Percentiles rank a stretch among this genome's conserved stretches.
Conservation (phyloP, 2,113 vertebrate species). For the Alexandromys fortis region DNA sequence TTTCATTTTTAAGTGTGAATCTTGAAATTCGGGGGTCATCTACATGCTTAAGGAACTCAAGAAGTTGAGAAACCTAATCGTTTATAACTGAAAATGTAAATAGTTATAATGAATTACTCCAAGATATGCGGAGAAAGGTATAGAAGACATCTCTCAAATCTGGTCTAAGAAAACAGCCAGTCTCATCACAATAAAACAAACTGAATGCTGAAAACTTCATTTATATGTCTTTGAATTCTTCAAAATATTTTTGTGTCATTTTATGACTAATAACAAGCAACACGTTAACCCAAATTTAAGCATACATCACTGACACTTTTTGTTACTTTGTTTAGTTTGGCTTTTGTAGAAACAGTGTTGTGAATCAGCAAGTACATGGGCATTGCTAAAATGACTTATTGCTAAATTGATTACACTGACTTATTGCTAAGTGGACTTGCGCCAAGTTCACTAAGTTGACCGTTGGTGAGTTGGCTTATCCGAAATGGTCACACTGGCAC, state of each 20-base stretch:
- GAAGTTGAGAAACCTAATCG: not conserved
- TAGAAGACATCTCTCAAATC: not conserved
- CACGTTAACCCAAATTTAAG: not conserved
- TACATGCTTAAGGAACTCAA: constrained; percentile 38
- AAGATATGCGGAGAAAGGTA: not conserved
- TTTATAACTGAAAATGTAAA: constrained; percentile 56
- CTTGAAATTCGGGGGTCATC: constrained; percentile 35
- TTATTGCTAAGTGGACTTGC: too few species aligned
- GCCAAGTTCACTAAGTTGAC: too few species aligned
- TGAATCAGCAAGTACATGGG: not conserved
- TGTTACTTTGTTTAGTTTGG: not conserved
- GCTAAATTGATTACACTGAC: too few species aligned
- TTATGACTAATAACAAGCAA: not conserved
- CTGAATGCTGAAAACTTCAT: not conserved
- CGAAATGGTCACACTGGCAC: not conserved
- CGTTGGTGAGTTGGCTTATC: not conserved
- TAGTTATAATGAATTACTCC: not conserved
- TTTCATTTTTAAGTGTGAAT: constrained; percentile 46
- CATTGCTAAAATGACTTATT: not conserved
- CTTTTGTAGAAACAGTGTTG: not conserved
- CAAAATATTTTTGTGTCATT: not conserved
- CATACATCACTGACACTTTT: not conserved
- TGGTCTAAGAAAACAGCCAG: constrained; percentile 37
- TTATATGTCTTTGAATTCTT: not conserved
- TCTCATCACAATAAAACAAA: constrained; percentile 21